Percentiles rank a stretch among this genome's conserved stretches.
Conservation (phyloP, 92 coral and sea anemone species). For the Palythoa caribaeorum region DNA sequence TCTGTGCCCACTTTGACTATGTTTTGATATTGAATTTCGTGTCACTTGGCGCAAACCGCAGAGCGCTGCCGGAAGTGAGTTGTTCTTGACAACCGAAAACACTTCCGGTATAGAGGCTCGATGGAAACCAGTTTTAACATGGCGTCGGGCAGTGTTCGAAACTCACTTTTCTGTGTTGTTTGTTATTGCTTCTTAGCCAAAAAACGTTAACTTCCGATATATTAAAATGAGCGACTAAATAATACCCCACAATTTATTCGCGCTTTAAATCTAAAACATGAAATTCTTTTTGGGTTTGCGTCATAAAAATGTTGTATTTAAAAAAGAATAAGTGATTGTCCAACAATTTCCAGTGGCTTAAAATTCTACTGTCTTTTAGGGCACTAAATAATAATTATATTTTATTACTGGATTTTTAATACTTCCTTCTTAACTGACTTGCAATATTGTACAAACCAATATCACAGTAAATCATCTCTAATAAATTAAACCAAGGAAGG, state of each 20-base stretch:
- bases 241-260: neutral
- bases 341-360: neutral
- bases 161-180: neutral
- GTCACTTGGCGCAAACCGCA: slow-evolving; percentile 36
- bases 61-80: slow-evolving; percentile 28
- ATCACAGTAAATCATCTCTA: neutral
- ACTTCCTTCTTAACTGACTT: neutral
- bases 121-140: neutral
- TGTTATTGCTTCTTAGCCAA: neutral
- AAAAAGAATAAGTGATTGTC: neutral
- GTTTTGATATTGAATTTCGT: slow-evolving; percentile 49
- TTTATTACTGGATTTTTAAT: neutral
- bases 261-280: too few species aligned
- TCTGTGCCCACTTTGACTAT: slow-evolving; percentile 12
- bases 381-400: neutral
- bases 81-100: slow-evolving; percentile 12
- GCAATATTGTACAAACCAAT: neutral
- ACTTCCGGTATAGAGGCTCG: slow-evolving; percentile 21
- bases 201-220: neutral
- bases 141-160: neutral
- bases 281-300: too few species aligned
- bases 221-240: neutral
- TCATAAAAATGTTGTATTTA: neutral
- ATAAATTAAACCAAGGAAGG: neutral
- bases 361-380: neutral